phyloP scores from a whole-genome alignment of 2,797 vertebrate species.

The Hypotaenidia philippensis region DNA sequence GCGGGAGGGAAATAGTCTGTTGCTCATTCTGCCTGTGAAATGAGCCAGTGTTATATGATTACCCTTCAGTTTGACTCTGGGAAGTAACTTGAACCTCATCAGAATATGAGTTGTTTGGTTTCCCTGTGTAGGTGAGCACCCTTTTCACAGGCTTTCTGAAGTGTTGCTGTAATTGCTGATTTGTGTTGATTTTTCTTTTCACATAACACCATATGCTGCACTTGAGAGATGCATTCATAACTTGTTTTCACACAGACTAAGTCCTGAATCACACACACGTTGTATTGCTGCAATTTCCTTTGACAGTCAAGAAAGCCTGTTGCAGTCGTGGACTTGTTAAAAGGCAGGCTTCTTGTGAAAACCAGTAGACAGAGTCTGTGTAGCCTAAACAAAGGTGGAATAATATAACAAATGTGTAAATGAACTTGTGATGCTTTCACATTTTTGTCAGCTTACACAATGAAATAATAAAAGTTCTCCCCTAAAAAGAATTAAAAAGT shows the following conservation, averaged over 20 bases:
- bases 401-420: background rate
- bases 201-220: conserved; percentile 57
- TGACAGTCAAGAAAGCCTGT: background rate
- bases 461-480: background rate
- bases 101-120: conserved; percentile 39
- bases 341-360: conserved; percentile 15
- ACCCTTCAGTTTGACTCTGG: conserved; percentile 56
- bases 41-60: conserved; percentile 59
- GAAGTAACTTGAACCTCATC: conserved; percentile 65
- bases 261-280: conserved; percentile 20
- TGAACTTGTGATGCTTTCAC: background rate
- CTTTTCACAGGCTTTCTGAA: conserved; percentile 61
- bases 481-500: background rate
- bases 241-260: conserved; percentile 27
- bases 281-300: conserved; percentile 48
- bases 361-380: background rate
- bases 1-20: conserved; percentile 23
- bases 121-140: background rate
- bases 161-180: conserved; percentile 72
- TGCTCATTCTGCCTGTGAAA: conserved; percentile 69
- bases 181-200: conserved; percentile 65
- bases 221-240: conserved; percentile 43
- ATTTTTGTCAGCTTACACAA: background rate
- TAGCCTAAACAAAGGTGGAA: background rate
- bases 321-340: background rate